phyloP scores from a whole-genome alignment of 2,888 invertebrate species.

The Andrena chrysosceles region DNA sequence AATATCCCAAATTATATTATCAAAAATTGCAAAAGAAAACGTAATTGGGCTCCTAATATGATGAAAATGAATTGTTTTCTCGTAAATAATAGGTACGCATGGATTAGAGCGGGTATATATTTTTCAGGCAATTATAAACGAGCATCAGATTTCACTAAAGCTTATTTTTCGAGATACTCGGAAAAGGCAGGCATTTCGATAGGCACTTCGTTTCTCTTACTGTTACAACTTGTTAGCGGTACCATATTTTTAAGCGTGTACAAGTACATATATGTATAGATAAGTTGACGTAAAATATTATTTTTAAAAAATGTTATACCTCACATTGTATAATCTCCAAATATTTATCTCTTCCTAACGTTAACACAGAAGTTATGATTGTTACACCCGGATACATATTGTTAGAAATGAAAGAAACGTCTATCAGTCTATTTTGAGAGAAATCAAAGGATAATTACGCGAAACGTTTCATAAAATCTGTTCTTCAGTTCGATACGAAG shows the following conservation, averaged over 20 bases:
- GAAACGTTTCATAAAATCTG: background rate
- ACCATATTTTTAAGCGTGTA: constrained; percentile 1
- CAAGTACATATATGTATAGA: background rate
- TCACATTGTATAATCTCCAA: background rate
- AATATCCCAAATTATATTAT: background rate
- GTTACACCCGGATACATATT: background rate
- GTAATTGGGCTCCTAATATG: background rate
- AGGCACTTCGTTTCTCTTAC: background rate
- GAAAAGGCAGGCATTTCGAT: background rate
- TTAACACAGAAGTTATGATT: background rate
- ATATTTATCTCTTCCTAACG: constrained; percentile 1
- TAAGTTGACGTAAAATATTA: constrained; percentile 5
- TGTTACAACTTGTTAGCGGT: background rate
- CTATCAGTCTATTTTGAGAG: background rate
- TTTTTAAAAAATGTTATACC: constrained; percentile 1
- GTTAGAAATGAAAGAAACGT: background rate
- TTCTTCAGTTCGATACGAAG: background rate
- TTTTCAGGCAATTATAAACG: background rate
- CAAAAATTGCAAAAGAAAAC: background rate
- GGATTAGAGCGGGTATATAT: background rate
- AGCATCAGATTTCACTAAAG: background rate
- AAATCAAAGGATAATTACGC: background rate
- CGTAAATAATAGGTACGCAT: background rate
- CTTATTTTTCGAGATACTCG: background rate
- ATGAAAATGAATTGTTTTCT: background rate